Evolutionary conservation across 2,797 vertebrate species (phyloP), one percentile per base, ranked within the genome.

Genomic region (Nannoperca australis): DNA sequence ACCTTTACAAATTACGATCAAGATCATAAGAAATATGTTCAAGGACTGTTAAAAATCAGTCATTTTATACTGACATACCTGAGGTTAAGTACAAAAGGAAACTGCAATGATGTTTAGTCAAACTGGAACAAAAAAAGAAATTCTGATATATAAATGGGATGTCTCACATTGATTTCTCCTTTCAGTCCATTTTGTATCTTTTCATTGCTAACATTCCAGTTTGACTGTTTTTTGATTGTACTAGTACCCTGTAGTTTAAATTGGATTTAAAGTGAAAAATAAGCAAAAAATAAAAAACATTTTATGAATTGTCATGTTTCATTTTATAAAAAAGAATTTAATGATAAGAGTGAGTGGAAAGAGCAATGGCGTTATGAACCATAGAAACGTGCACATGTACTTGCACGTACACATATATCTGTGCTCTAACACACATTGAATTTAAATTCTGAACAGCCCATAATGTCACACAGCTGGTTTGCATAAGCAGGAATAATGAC

Each of bases 381-480:
- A 36, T 60, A 44, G 30, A 64, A 42, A 54, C 42, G 17, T 30
- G 5, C 45, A 40, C 50, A 36, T 58, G 45, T n/a, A 38, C 53
- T 22, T 50, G 55, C 66, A 56, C 50, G 78, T 59, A 78, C 44
- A 50, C 58, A 38, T 40, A 73, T 73, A 60, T 75, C 67, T 76
- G 59, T 53, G 56, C 60, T 83, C 34, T 56, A 53, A 87, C 69
- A 69, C 79, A 70, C 36, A 7, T 67, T 51, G 73, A 78, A 82
- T 87, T 55, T 67, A 71, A 90, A 81, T 88, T 70, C 73, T 51
- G 47, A 51, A 56, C 72, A 76, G 78, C 69, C 66, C 85, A 79
- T 86, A 88, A 88, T 85, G 70, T 79, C 76, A 47, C 85, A 88
- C 94, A 95, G 92, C 93, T 94, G 94, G 91, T 92, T 92, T 91